Evolutionary conservation across 2,113 vertebrate species (phyloP).

Genomic region (Alosa alosa): DNA sequence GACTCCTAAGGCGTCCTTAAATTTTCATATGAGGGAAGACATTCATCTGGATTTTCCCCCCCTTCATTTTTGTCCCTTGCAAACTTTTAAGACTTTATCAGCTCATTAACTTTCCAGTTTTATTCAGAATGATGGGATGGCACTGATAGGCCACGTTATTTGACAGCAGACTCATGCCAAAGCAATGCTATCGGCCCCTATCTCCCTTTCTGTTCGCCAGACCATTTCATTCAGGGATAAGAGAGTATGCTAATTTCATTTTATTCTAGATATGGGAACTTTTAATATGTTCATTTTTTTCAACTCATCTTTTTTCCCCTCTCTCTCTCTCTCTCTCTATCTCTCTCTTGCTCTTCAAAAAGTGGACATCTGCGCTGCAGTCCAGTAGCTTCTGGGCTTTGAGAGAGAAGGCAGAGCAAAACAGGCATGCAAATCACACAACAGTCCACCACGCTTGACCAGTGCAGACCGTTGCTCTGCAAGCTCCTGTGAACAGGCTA

Average conservation of each 20-base stretch:
- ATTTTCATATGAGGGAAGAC: neutral
- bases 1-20: neutral
- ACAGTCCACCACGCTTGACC: neutral
- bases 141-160: slow-evolving; percentile 36
- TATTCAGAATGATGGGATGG: slow-evolving; percentile 11
- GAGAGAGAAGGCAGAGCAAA: neutral
- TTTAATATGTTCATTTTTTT: slow-evolving; percentile 19
- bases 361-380: slow-evolving; percentile 7
- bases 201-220: slow-evolving; percentile 29
- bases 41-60: neutral
- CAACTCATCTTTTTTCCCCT: neutral
- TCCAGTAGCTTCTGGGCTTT: slow-evolving; percentile 9
- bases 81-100: slow-evolving; percentile 38
- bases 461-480: neutral
- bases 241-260: slow-evolving; percentile 39
- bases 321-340: neutral
- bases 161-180: slow-evolving; percentile 24
- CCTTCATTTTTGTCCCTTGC: neutral
- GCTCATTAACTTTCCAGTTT: slow-evolving; percentile 37
- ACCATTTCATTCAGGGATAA: slow-evolving; percentile 34
- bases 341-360: neutral
- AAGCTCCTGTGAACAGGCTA: neutral
- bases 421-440: neutral
- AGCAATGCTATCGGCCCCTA: slow-evolving; percentile 23
- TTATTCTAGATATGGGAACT: slow-evolving; percentile 39